These are phyloP conservation scores for Pseudococcus viburni DNA, from an alignment of 2,888 invertebrate genomes.

Conservation along the genomic window DNA sequence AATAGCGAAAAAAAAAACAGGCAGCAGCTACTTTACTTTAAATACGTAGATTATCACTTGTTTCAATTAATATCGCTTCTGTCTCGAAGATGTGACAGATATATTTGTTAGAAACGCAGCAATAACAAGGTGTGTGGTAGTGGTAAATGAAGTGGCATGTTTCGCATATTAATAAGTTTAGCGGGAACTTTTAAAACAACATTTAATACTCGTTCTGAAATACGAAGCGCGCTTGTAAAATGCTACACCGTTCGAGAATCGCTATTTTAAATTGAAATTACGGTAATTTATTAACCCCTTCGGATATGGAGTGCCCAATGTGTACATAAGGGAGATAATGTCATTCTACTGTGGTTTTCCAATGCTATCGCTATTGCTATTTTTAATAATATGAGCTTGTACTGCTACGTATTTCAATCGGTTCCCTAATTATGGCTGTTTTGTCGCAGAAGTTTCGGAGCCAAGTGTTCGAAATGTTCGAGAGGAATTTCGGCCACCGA, in stretches of 20 bases:
- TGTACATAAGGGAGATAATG: neutral
- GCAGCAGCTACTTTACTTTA: conserved; percentile 52
- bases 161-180: conserved; percentile 64
- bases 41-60: conserved; percentile 60
- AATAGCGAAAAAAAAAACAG: conserved; percentile 30
- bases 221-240: conserved; percentile 1
- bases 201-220: conserved; percentile 42
- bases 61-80: conserved; percentile 63
- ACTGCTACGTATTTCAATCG: neutral
- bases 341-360: neutral
- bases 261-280: conserved; percentile 27
- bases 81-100: conserved; percentile 62
- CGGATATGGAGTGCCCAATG: neutral
- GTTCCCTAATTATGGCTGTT: conserved; percentile 41
- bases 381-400: neutral
- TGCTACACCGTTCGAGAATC: neutral
- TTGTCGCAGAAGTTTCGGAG: conserved; percentile 87
- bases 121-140: conserved; percentile 64
- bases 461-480: conserved; percentile 96
- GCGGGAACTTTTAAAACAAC: conserved; percentile 52
- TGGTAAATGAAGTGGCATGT: conserved; percentile 63
- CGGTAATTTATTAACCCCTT: conserved; percentile 35
- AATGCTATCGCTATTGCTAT: neutral
- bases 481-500: conserved; percentile 94
- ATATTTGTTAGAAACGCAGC: conserved; percentile 61